These are phyloP conservation scores for Cavia aperea DNA, from an alignment of 2,113 vertebrate genomes.

Conservation along the genomic window DNA sequence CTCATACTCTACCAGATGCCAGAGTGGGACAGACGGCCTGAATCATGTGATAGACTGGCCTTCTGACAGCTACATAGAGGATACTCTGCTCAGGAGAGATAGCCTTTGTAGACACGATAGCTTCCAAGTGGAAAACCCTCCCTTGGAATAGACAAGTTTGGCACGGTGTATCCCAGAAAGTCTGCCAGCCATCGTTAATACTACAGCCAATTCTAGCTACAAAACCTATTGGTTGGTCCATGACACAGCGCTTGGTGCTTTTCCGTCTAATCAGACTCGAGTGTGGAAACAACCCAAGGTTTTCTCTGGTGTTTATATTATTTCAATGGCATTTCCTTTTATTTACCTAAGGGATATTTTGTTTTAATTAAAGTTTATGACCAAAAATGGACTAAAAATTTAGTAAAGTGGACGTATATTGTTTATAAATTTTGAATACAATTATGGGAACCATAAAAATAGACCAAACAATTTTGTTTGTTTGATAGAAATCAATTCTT, in stretches of 20 bases:
- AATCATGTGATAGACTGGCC: slow-evolving; percentile 57
- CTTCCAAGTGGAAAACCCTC: slow-evolving; percentile 56
- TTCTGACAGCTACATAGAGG: slow-evolving; percentile 62
- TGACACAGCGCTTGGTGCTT: slow-evolving; percentile 62
- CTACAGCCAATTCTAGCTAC: slow-evolving; percentile 58
- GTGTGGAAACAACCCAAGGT: slow-evolving; percentile 73
- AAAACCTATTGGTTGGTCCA: slow-evolving; percentile 48
- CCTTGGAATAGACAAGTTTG: slow-evolving; percentile 56
- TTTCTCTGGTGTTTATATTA: slow-evolving; percentile 72
- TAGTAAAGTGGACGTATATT: slow-evolving; percentile 73
- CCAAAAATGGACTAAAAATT: slow-evolving; percentile 68
- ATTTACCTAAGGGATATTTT: slow-evolving; percentile 75
- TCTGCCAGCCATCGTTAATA: slow-evolving; percentile 56
- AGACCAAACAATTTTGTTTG: slow-evolving; percentile 75
- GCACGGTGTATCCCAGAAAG: slow-evolving; percentile 55
- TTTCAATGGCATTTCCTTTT: slow-evolving; percentile 74
- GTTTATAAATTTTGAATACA: slow-evolving; percentile 71
- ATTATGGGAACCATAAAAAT: slow-evolving; percentile 76
- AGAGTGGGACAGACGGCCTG: slow-evolving; percentile 61
- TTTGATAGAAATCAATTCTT: slow-evolving; percentile 74
- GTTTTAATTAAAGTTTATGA: slow-evolving; percentile 76
- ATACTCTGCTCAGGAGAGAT: slow-evolving; percentile 55
- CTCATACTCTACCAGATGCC: slow-evolving; percentile 49
- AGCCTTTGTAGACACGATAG: slow-evolving; percentile 55
- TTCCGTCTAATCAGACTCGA: slow-evolving; percentile 72